phyloP scores from a whole-genome alignment of 2,113 vertebrate species.

The Prionailurus viverrinus region DNA sequence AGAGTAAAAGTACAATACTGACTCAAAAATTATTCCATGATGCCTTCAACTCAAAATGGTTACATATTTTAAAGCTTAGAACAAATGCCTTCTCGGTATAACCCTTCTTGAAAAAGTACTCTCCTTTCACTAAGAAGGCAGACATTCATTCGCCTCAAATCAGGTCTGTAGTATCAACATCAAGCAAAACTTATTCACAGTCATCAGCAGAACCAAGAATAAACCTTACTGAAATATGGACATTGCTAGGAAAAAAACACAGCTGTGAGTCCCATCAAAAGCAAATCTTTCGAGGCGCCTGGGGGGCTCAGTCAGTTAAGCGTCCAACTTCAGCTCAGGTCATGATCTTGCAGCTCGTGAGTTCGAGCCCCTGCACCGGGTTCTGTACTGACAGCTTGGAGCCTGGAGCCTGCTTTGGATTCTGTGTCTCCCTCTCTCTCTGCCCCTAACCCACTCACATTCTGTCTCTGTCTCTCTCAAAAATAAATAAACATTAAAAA shows the following conservation, averaged over 20 bases:
- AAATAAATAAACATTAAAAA: no score
- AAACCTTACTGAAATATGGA: background rate
- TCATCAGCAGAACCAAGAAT: background rate
- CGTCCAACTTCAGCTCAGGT: no score
- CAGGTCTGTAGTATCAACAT: background rate
- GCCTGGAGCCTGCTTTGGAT: no score
- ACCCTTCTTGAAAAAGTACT: background rate
- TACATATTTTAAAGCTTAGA: background rate
- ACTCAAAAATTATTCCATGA: slow-evolving; percentile 17
- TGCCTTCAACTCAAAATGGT: background rate
- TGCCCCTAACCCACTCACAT: no score
- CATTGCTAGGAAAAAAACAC: background rate
- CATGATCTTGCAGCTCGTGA: no score
- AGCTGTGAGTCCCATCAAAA: background rate
- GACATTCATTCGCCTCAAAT: background rate
- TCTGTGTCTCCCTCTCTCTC: no score
- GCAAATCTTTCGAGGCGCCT: background rate
- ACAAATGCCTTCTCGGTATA: background rate
- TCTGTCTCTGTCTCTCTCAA: no score
- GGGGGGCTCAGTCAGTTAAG: no score
- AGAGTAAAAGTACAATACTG: slow-evolving; percentile 1
- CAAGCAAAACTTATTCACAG: slow-evolving; percentile 10
- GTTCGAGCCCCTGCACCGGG: no score
- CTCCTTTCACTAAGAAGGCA: background rate
- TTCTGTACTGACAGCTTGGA: no score